These are phyloP conservation scores for Diabrotica virgifera DNA, from an alignment of 1,140 invertebrate species.

Conservation along the genomic window DNA sequence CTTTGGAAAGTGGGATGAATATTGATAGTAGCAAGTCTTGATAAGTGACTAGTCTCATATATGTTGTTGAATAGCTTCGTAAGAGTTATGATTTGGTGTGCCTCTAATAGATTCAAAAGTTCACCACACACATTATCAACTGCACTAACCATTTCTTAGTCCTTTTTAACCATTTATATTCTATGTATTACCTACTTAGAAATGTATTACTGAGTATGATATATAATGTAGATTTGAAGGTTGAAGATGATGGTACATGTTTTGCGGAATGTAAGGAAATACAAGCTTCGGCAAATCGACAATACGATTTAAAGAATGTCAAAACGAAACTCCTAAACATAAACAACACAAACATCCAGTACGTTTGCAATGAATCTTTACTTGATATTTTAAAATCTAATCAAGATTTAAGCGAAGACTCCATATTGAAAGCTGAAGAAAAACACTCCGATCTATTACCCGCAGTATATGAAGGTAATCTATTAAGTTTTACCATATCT, in stretches of 20 bases:
- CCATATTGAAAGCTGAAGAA: constrained; percentile 60
- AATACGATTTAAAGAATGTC: not conserved
- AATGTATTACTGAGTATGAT: too few relatives aligned
- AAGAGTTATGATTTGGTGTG: too few relatives aligned
- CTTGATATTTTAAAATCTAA: constrained; percentile 22
- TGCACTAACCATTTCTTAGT: too few relatives aligned
- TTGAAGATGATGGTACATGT: not conserved
- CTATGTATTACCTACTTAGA: too few relatives aligned
- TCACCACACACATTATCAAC: too few relatives aligned
- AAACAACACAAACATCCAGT: not conserved
- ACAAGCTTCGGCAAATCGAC: not conserved
- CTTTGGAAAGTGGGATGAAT: too few relatives aligned
- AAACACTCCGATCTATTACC: constrained; percentile 69
- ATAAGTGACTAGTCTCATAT: too few relatives aligned
- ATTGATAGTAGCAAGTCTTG: too few relatives aligned
- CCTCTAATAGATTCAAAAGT: too few relatives aligned
- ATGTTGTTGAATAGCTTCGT: too few relatives aligned
- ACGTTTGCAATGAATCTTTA: constrained; percentile 26
- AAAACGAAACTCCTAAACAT: not conserved
- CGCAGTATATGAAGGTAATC: constrained; percentile 69
- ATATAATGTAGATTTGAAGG: not conserved
- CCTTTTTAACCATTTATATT: too few relatives aligned
- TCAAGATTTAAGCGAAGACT: constrained; percentile 20
- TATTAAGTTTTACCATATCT: constrained; percentile 17
- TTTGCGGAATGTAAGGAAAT: not conserved